Base-by-base conservation (phyloP, 2,113 vertebrate genomes). In the Boulengeromyrus knoepffleri region DNA sequence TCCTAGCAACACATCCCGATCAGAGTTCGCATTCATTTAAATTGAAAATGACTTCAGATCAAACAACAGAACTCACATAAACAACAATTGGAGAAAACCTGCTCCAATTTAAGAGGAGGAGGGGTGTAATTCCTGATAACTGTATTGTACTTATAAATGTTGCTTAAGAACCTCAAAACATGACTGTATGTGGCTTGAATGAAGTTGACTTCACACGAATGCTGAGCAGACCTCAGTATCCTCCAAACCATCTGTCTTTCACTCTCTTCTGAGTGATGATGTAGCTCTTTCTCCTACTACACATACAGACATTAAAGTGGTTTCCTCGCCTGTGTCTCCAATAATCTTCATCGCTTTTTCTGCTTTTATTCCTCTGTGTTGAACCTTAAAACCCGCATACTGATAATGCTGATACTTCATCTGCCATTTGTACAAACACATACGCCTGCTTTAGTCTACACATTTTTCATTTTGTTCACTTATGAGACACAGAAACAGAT, bases 41-140 rank as follows among this genome's bases (percentile, higher is more conserved):
- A 96, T 94, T 95, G 91, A 95, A 95, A 96, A 95, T 93, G 94
- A 95, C 95, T 95, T 94, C 91, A 91, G 91, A 91, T 94, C 88
- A 90, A 89, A 89, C 49, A 83, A 92, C 85, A 90, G 85, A 86
- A 50, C 39, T 66, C 27, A 31, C 9, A 31, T 27, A 31, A 66
- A 66, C 58, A 12, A 66, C 62, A 66, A 66, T 3, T 10, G 5
- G n/a, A 70, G 62, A 70, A 70, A 70, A 31, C 62, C n/a, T 31
- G n/a, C 9, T 27, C 24, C 62, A 13, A n/a, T 66, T 66, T 66
- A 66, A 27, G 24, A n/a, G 58, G 3, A 10, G 9, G n/a, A 66
- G 24, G n/a, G 62, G n/a, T 27, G 8, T 27, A 31, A 70, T 70
- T 70, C 27, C 62, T 70, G 10, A 31, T 13, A 70, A 70, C 62